A percentile compares a stretch with the other conserved stretches of the same genome.
Evolutionary conservation across 2,888 invertebrate species (phyloP).

Genomic region (Ormyrus pomaceus): DNA sequence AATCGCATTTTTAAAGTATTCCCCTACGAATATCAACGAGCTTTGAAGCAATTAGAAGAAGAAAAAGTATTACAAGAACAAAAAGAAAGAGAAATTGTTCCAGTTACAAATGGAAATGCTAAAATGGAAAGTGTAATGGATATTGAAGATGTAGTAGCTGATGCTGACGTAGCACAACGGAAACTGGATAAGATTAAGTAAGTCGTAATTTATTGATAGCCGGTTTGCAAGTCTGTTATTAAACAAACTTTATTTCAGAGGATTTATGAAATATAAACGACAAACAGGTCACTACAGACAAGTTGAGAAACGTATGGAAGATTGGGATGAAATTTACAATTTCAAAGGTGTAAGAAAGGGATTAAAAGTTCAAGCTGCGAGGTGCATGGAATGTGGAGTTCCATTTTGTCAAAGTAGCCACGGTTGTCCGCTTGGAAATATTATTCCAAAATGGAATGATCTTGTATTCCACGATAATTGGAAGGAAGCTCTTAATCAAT

Average conservation of each 20-base stretch:
- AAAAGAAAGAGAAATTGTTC: constrained; percentile 62
- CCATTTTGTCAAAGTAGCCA: constrained; percentile 96
- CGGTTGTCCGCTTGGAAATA: constrained; percentile 98
- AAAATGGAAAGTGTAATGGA: constrained; percentile 80
- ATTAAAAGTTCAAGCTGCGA: constrained; percentile 92
- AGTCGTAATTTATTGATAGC: constrained; percentile 79
- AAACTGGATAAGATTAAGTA: constrained; percentile 89
- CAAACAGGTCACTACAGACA: constrained; percentile 92
- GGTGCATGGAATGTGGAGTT: constrained; percentile 99
- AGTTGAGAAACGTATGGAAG: constrained; percentile 89
- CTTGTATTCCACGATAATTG: constrained; percentile 96
- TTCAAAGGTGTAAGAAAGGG: constrained; percentile 90
- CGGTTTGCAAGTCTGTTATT: neutral
- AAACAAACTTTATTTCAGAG: constrained; percentile 77
- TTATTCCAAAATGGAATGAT: constrained; percentile 99
- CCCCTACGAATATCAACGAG: constrained; percentile 97
- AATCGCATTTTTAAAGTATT: constrained; percentile 94
- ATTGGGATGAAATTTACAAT: constrained; percentile 98
- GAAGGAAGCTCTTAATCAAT: constrained; percentile 93
- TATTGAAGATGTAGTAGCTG: constrained; percentile 92
- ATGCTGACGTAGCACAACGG: constrained; percentile 86
- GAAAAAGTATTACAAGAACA: constrained; percentile 66
- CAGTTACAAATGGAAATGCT: constrained; percentile 73
- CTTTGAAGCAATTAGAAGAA: constrained; percentile 83
- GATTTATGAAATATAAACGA: constrained; percentile 97